These are phyloP conservation scores for Dasyprocta punctata DNA, from an alignment of 2,113 vertebrate species.

Conservation along the genomic window DNA sequence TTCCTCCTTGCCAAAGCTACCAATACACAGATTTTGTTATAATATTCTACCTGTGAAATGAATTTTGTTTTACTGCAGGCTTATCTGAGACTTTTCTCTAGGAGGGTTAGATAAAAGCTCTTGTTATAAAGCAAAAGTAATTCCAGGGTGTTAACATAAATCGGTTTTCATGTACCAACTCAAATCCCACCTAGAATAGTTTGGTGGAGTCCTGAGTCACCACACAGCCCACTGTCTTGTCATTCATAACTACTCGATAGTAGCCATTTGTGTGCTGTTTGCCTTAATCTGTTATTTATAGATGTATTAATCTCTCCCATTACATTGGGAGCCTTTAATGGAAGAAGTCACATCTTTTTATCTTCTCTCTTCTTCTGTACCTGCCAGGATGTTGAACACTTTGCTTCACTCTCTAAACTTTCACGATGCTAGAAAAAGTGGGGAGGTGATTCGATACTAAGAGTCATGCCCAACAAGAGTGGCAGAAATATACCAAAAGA, in stretches of 20 bases:
- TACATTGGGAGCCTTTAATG: neutral
- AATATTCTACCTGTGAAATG: neutral
- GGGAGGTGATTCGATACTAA: neutral
- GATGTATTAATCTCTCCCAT: neutral
- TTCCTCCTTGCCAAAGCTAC: neutral
- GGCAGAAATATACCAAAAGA: neutral
- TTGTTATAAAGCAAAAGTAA: neutral
- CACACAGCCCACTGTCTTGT: neutral
- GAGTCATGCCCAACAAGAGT: neutral
- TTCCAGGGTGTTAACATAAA: neutral
- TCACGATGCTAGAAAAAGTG: neutral
- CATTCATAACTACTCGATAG: neutral
- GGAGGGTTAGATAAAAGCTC: neutral
- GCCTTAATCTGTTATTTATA: slow-evolving; percentile 23
- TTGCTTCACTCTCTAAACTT: neutral
- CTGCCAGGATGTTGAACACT: neutral
- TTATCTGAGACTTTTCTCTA: neutral
- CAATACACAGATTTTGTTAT: neutral
- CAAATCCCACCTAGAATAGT: neutral
- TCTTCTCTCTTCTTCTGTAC: neutral
- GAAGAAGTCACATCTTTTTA: neutral
- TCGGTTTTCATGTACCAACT: neutral
- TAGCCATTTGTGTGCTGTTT: neutral
- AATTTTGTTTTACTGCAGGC: neutral
- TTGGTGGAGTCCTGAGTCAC: neutral